These are phyloP conservation scores for Tiliqua scincoides DNA, from an alignment of 2,113 vertebrate species.

Conservation along the genomic window DNA sequence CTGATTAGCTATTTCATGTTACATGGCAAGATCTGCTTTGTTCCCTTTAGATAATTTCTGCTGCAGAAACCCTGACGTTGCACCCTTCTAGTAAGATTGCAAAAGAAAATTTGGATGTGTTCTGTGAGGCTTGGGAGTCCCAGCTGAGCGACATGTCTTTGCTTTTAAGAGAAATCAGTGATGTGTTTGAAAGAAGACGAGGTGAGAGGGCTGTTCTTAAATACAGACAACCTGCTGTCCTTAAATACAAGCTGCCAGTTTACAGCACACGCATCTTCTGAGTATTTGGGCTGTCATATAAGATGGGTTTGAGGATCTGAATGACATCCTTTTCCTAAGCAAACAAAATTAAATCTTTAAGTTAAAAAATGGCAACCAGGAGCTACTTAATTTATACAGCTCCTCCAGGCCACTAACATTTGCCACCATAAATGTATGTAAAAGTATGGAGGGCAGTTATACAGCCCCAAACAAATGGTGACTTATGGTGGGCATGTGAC, in stretches of 20 bases:
- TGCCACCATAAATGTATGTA: neutral
- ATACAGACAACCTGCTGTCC: conserved; percentile 31
- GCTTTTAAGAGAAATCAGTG: conserved; percentile 92
- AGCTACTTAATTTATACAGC: neutral
- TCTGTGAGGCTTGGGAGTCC: conserved; percentile 98
- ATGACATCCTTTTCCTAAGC: neutral
- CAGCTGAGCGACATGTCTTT: conserved; percentile 93
- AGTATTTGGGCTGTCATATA: neutral
- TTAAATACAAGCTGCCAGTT: conserved; percentile 34
- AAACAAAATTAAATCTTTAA: neutral
- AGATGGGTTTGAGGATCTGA: neutral
- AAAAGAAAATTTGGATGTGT: conserved; percentile 98
- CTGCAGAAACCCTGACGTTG: conserved; percentile 93
- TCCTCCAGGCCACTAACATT: neutral
- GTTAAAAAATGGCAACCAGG: neutral
- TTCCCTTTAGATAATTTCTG: conserved; percentile 91
- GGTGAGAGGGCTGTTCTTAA: conserved; percentile 77
- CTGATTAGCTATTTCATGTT: conserved; percentile 36
- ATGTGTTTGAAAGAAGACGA: conserved; percentile 93
- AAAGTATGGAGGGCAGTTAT: neutral
- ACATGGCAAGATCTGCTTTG: conserved; percentile 23
- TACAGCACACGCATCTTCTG: neutral
- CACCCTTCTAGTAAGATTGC: conserved; percentile 98
- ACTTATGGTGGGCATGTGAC: neutral
- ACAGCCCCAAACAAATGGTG: neutral